Evolutionary conservation across 1,140 invertebrate genomes (phyloP).

Genomic region (Rhynchophorus ferrugineus): DNA sequence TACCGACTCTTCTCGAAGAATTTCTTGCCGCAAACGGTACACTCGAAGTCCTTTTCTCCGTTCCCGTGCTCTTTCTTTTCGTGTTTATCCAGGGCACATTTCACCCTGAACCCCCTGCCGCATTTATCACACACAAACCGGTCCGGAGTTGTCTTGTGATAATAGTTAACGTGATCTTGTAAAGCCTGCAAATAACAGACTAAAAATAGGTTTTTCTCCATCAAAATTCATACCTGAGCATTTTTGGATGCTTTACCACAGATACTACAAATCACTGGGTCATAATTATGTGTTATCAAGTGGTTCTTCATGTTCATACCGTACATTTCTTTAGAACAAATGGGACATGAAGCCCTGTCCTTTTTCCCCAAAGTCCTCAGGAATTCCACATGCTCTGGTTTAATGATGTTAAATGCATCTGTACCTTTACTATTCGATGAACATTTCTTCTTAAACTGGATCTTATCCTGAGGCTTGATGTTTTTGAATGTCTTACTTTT

Average conservation of each 20-base stretch:
- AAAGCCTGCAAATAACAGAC: constrained; percentile 19
- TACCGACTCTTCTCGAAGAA: constrained; percentile 17
- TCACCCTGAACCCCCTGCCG: constrained; percentile 13
- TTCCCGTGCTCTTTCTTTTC: constrained; percentile 20
- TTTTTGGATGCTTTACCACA: constrained; percentile 22
- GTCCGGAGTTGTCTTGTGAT: constrained; percentile 19
- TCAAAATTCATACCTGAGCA: constrained; percentile 20
- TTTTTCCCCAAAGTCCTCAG: constrained; percentile 11
- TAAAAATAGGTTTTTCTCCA: constrained; percentile 25
- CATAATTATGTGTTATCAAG: constrained; percentile 16
- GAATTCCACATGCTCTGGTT: constrained; percentile 10
- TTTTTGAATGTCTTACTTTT: too few relatives aligned
- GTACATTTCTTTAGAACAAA: constrained; percentile 8
- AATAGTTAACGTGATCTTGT: constrained; percentile 20
- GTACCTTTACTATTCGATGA: too few relatives aligned
- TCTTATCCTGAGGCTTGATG: too few relatives aligned
- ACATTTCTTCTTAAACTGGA: too few relatives aligned
- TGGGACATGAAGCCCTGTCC: constrained; percentile 12
- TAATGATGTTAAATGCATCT: background rate
- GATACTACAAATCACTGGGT: constrained; percentile 14
- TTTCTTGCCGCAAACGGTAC: constrained; percentile 17
- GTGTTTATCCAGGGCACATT: constrained; percentile 12
- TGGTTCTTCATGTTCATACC: constrained; percentile 19
- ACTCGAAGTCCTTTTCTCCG: constrained; percentile 13
- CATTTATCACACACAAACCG: constrained; percentile 19